Evolutionary conservation across 2,888 invertebrate species (phyloP), one percentile per base, ranked within the genome.

Genomic region (Bhutanitis thaidina): DNA sequence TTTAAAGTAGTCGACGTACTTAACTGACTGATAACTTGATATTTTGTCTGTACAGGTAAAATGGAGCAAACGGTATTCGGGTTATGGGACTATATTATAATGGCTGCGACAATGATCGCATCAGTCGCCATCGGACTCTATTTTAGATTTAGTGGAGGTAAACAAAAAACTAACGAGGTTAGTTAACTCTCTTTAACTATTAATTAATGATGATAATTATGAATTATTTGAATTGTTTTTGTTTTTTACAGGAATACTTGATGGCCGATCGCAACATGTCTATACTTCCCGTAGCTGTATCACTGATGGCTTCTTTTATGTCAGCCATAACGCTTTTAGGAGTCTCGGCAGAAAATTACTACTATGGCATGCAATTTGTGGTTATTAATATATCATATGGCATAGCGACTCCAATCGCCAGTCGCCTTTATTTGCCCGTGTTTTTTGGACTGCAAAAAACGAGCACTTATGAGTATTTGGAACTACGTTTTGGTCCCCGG

Each of bases 391-490:
- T 96, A 40, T 92, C 95, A 0, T 95, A 96, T 63, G 91, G 80
- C 16, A 62, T 96, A 12, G 94, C 93, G 7, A 96, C 96, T 1
- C 95, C 96, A 0, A 91, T 96, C 43, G 94, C 93, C 3, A 93
- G 94, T 15, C 93, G 93, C 69, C 77, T 95, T 35, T 97, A 94
- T 76, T 86, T 97, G 52, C 97, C 97, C 32, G 96, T 97, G 34
- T 97, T 97, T 77, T 96, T 94, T 73, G 93, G 93, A 56, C 86
- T 96, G 7, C 94, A 95, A 75, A 93, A 93, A 55, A 94, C 95
- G n/a, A 96, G 96, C 75, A 95, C 96, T 47, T 98, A 97, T 73
- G 96, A 97, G 94, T 98, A 98, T 77, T 90, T 98, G 67, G 97
- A 98, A 75, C 88, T 92, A 64, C 90, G 98, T 57, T 98, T 98